Evolutionary conservation across 2,113 vertebrate species (phyloP), one percentile per base, ranked within the genome.

Genomic region (Pteruthius melanotis): DNA sequence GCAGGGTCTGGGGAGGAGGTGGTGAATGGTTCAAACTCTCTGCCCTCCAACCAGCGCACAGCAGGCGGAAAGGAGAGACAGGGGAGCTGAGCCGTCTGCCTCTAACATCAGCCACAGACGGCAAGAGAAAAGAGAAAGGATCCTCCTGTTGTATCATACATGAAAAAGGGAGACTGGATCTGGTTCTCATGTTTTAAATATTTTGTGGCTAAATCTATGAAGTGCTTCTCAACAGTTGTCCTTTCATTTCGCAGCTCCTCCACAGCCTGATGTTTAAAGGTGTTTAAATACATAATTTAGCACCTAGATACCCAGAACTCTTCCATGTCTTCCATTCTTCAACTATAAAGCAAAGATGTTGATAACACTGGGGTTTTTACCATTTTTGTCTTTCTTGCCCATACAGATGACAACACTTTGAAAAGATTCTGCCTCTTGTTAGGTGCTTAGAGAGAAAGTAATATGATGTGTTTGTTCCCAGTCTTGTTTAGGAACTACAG

Each of bases 11-110:
- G 11, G 13, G 3, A 69, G 11, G 1, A 14, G 14, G 9, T 37
- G 22, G 22, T 1, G 3, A 65, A 45, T 0, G 4, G 15, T 40
- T 26, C 15, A 49, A 35, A 12, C 21, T 21, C 3, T 35, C 15
- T 69, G 16, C 26, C 18, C 8, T 37, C 40, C 16, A 20, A 11
- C 20, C 1, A 0, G 5, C 0, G 0, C 23, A 4, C 15, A 30
- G 37, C 9, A 23, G 35, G 44, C 0, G 7, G 26, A 19, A 21
- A 44, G 10, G 35, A 72, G 15, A 5, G 30, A 33, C 1, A 12
- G 18, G 24, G 9, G 5, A 50, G 27, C 52, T 61, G 21, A 42
- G 23, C 50, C 50, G 13, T 23, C 54, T 75, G 30, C 45, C 23
- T 64, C 45, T 7, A 3, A 24, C 24, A 40, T 20, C 39, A 47